These are phyloP conservation scores for Labrus mixtus DNA, from an alignment of 2,113 vertebrate species.

Conservation along the genomic window DNA sequence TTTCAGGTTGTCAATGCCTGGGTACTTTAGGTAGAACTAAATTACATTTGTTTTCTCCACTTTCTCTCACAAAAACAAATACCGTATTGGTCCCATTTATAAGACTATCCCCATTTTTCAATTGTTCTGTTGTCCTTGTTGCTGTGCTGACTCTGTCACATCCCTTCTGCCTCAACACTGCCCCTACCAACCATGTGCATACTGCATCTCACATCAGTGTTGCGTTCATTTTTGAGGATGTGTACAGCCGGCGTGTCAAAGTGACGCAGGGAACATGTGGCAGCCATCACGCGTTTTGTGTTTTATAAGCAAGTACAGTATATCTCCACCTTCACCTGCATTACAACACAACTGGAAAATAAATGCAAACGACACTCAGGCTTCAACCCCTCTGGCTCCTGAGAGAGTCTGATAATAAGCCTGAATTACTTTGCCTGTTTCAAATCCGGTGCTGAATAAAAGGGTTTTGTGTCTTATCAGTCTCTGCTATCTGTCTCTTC, in stretches of 20 bases:
- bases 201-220: too few relatives aligned
- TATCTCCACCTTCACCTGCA: not conserved
- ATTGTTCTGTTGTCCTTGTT: too few relatives aligned
- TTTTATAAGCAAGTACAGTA: too few relatives aligned
- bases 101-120: not conserved
- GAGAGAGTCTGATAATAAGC: conserved; percentile 54
- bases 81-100: not conserved
- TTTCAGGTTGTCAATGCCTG: too few relatives aligned
- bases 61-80: conserved; percentile 2
- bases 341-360: conserved; percentile 15
- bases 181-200: too few relatives aligned
- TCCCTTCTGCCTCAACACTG: too few relatives aligned
- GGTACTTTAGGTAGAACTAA: too few relatives aligned
- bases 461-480: conserved; percentile 56
- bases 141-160: too few relatives aligned
- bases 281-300: too few relatives aligned
- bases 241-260: too few relatives aligned
- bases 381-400: conserved; percentile 23
- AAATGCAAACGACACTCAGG: not conserved
- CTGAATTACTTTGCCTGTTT: conserved; percentile 64
- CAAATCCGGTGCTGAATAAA: conserved; percentile 53
- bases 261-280: too few relatives aligned
- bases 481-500: conserved; percentile 40
- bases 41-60: not conserved
- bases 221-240: too few relatives aligned